Evolutionary conservation across 2,888 invertebrate genomes (phyloP).

Genomic region (Eudemis profundana): DNA sequence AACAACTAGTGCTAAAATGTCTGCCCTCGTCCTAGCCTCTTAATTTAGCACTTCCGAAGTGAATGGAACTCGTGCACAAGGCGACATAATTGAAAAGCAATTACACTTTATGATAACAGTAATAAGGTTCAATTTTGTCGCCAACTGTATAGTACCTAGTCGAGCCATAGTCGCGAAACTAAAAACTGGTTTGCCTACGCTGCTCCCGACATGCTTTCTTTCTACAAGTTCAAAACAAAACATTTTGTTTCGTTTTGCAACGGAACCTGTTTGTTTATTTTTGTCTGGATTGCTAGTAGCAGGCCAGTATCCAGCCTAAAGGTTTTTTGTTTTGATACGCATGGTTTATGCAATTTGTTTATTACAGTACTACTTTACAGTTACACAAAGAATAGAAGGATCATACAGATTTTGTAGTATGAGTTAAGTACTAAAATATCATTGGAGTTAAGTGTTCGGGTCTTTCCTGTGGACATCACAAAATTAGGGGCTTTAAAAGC

Average conservation of each 20-base stretch:
- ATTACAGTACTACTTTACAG: too few species aligned
- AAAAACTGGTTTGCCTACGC: conserved; percentile 37
- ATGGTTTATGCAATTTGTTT: too few species aligned
- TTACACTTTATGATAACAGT: not conserved
- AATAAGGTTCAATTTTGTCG: not conserved
- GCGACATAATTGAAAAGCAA: not conserved
- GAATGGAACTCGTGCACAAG: conserved; percentile 14
- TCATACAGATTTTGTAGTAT: too few species aligned
- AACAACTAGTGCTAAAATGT: conserved; percentile 11
- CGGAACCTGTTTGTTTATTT: conserved; percentile 18
- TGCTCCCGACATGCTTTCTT: conserved; percentile 28
- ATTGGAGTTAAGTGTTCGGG: too few species aligned
- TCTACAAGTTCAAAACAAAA: conserved; percentile 34
- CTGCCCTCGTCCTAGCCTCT: conserved; percentile 9
- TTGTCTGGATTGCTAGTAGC: conserved; percentile 2
- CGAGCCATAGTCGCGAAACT: not conserved
- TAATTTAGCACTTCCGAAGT: conserved; percentile 20
- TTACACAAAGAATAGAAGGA: too few species aligned
- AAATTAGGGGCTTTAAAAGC: too few species aligned
- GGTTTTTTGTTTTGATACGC: too few species aligned
- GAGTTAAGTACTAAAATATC: too few species aligned
- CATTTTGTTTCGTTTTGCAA: conserved; percentile 23
- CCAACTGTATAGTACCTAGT: not conserved
- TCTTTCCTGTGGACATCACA: too few species aligned
- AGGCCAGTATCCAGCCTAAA: not conserved